Percentiles rank a stretch among this genome's conserved stretches.
These are phyloP conservation scores for Polyploca ridens DNA, from an alignment of 2,888 invertebrate genomes.

Conservation along the genomic window DNA sequence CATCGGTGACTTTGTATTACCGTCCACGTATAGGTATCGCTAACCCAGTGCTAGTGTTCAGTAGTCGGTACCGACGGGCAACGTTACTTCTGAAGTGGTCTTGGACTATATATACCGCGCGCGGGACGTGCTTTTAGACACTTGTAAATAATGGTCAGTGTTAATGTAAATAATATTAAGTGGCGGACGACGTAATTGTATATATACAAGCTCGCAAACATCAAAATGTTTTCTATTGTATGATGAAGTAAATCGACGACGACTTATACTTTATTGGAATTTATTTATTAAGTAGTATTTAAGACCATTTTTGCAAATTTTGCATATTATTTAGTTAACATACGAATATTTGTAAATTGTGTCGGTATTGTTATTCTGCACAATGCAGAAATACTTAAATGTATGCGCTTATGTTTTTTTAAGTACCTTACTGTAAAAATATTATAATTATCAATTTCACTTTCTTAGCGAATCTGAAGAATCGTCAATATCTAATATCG, in stretches of 20 bases:
- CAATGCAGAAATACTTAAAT: conserved; percentile 84
- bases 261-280: conserved; percentile 59
- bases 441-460: conserved; percentile 55
- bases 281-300: conserved; percentile 79
- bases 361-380: conserved; percentile 85
- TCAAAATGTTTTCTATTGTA: conserved; percentile 55
- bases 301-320: conserved; percentile 65
- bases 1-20: conserved; percentile 89
- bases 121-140: conserved; percentile 71
- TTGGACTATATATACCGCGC: conserved; percentile 51
- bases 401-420: conserved; percentile 82
- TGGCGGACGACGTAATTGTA: conserved; percentile 57
- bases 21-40: conserved; percentile 79
- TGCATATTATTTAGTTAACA: conserved; percentile 70
- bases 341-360: conserved; percentile 81
- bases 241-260: conserved; percentile 45
- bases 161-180: conserved; percentile 64
- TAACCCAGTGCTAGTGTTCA: conserved; percentile 47
- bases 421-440: conserved; percentile 67
- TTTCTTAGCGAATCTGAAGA: conserved; percentile 67
- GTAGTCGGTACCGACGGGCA: conserved; percentile 22
- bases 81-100: conserved; percentile 28
- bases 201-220: conserved; percentile 57
- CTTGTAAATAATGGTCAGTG: conserved; percentile 71
- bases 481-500: conserved; percentile 50